These are phyloP conservation scores for Atta texana DNA, from an alignment of 1,140 invertebrate species.

Conservation along the genomic window DNA sequence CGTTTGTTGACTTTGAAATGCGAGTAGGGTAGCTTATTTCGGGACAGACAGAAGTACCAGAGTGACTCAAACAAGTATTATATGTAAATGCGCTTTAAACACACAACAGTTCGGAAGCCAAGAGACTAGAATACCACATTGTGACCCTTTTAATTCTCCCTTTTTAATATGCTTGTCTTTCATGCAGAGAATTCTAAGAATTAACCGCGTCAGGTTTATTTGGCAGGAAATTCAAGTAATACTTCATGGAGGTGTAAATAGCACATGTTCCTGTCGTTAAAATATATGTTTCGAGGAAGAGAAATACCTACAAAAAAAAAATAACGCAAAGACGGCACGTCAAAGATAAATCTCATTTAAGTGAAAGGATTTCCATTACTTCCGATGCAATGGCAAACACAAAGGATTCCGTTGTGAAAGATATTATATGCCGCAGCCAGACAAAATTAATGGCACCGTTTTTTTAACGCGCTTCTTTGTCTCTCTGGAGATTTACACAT, in stretches of 20 bases:
- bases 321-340: not conserved
- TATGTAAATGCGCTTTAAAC: conserved; percentile 41
- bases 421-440: not conserved
- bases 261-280: not conserved
- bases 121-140: conserved; percentile 16
- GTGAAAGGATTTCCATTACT: not conserved
- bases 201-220: not conserved
- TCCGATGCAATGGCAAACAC: conserved; percentile 22
- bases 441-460: not conserved
- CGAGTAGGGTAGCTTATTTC: conserved; percentile 41
- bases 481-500: not conserved
- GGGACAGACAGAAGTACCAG: conserved; percentile 22
- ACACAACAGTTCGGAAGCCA: conserved; percentile 7
- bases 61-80: conserved; percentile 50
- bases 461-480: not conserved
- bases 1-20: conserved; percentile 26
- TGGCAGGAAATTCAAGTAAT: conserved; percentile 6
- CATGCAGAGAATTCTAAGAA: conserved; percentile 14
- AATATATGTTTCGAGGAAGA: conserved; percentile 22
- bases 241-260: not conserved
- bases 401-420: not conserved
- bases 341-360: conserved; percentile 32
- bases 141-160: not conserved
- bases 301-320: not conserved
- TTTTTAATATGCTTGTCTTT: conserved; percentile 28